These are phyloP conservation scores for Brachionus sp. DNA, from an alignment of 1,140 invertebrate genomes.

Conservation along the genomic window DNA sequence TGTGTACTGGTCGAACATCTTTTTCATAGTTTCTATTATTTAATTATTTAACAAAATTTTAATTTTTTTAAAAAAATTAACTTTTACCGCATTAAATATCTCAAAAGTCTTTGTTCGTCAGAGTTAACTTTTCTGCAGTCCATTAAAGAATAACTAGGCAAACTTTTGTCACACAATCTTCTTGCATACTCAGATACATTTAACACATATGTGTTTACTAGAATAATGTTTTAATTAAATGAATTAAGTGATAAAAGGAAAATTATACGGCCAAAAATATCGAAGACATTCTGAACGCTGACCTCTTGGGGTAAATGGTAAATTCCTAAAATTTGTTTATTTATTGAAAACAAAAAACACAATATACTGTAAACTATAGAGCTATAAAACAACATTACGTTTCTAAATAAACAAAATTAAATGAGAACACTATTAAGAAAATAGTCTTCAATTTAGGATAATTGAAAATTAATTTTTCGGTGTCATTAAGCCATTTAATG, in stretches of 20 bases:
- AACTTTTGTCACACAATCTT: background rate
- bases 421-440: background rate
- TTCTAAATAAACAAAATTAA: background rate
- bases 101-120: background rate
- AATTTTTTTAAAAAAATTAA: background rate
- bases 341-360: background rate
- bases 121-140: constrained; percentile 40
- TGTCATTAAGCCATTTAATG: background rate
- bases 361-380: background rate
- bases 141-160: background rate
- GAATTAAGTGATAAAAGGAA: background rate
- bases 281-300: background rate
- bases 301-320: constrained; percentile 32
- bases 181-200: constrained; percentile 9
- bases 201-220: constrained; percentile 36
- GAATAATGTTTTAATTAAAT: background rate
- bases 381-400: background rate
- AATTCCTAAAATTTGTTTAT: background rate
- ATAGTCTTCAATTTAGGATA: background rate
- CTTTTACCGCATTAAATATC: background rate
- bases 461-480: background rate
- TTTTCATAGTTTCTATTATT: constrained; percentile 49
- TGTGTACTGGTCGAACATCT: constrained; percentile 50
- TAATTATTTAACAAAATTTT: background rate
- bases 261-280: background rate